Base-by-base conservation (phyloP, 2,797 vertebrate species). In the Anas capensis region DNA sequence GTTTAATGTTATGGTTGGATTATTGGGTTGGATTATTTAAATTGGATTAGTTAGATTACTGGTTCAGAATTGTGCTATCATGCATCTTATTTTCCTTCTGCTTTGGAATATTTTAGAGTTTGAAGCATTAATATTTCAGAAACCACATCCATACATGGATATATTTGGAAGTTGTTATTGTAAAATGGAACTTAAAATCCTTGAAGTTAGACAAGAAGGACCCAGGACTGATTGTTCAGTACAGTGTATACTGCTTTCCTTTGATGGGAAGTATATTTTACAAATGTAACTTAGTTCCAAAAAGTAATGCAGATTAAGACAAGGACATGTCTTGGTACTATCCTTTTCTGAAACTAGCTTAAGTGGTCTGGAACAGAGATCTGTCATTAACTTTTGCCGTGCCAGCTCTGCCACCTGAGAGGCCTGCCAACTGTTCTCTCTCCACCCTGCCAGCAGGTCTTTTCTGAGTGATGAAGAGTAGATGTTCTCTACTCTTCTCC, bases 31-130 rank as follows among this genome's bases (percentile, higher is more conserved):
- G 46, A 48, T 48, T 48, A 23, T 72, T 92, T 92, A 90, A 92
- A 95, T 76, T 76, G 58, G 73, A 95, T 95, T 86, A 78, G 33
- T 61, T 78, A 86, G 33, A 88, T 90, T 90, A 92, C 51, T 72
- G 69, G 0, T 40, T 78, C 65, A 87, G 49, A 85, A 68, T 61
- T 40, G 58, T 68, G 31, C 21, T 85, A 12, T 49, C 12, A 70
- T 54, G n/a, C 36, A 78, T 91, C 40, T 85, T 72, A 72, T 6
- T 9, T 56, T 79, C 44, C 31, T 92, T 66, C 64, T 76, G 48
- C 42, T 90, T 66, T 71, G 54, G 34, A 77, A 77, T 88, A 57
- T 84, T 92, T 88, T 34, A 62, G 23, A 88, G 14, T 49, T 79
- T 33, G 10, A 31, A 80, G 61, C 29, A 65, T 34, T 81, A 72